Base-by-base conservation (phyloP, 2,797 vertebrate species). In the Chiroxiphia lanceolata region DNA sequence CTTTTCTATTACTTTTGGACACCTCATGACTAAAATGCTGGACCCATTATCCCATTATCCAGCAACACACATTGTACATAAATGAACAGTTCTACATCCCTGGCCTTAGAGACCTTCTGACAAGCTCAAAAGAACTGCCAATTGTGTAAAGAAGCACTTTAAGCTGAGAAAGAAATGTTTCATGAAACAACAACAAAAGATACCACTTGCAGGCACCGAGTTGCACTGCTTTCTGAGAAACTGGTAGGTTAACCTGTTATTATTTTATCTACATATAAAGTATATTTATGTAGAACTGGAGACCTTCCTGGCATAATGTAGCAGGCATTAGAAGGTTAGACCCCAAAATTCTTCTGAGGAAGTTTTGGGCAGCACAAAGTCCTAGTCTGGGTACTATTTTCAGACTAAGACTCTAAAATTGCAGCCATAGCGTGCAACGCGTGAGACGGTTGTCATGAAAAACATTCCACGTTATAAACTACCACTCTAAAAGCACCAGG, bases 381-480 rank as follows among this genome's bases (percentile, higher is more conserved):
- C 77, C 75, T 90, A 3, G 2, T 75, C 90, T 80, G 60, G 61
- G 82, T 83, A 74, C 93, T 95, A 63, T 96, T 97, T 96, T 93
- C 87, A 94, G 92, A 76, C 64, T 33, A 76, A 88, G 67, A 86
- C 89, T 93, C 74, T 81, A 82, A 87, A 93, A 91, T 90, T 91
- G 94, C 95, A 97, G 67, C 74, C 72, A 79, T 90, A 83, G 94
- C 83, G 57, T 93, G 93, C 93, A 93, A 92, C 33, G 93, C 88
- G 14, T 90, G 95, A 96, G 95, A 87, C 45, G 34, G 95, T 94
- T 94, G 95, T 96, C 96, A 96, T 94, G 95, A 96, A 96, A 97
- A 95, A 97, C 94, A 94, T 94, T 95, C 95, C 93, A 87, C 16
- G 0, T 94, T 94, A 95, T 90, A 95, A 97, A 94, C 91, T 95